These are phyloP conservation scores for Lagenorhynchus albirostris DNA, from an alignment of 2,113 vertebrate genomes.

Conservation along the genomic window DNA sequence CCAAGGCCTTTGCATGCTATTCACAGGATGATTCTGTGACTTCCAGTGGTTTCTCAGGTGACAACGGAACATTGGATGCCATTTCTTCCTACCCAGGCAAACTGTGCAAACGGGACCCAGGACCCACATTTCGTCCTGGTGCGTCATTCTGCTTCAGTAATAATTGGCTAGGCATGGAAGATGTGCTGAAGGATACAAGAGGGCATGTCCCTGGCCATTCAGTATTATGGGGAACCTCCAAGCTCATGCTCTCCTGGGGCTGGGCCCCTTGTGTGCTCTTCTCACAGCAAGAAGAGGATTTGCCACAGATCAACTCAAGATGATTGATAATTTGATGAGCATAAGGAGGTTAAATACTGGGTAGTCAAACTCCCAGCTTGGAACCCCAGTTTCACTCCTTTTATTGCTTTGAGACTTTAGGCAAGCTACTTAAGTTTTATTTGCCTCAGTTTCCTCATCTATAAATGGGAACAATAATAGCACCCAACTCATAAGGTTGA, in stretches of 20 bases:
- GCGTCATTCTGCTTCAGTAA: neutral
- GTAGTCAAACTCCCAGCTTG: neutral
- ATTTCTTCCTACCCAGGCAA: neutral
- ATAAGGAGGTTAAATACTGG: neutral
- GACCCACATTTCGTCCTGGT: accelerated
- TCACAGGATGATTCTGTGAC: neutral
- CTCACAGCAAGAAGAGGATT: neutral
- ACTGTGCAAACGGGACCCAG: neutral
- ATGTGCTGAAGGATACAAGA: neutral
- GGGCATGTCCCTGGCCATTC: neutral
- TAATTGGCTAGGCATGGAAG: accelerated
- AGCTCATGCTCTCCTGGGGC: neutral
- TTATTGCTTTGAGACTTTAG: neutral
- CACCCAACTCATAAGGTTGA: neutral
- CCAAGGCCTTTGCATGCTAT: neutral
- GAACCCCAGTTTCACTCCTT: neutral
- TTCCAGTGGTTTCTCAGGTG: neutral
- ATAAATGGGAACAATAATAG: neutral
- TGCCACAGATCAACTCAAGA: neutral
- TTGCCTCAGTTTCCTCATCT: neutral
- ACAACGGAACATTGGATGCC: too few relatives aligned
- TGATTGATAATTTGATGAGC: too few relatives aligned
- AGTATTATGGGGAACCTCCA: accelerated
- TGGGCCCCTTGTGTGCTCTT: neutral
- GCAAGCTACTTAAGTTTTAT: neutral